Conservation (phyloP, 1,140 invertebrate genomes). For the Littorina saxatilis region DNA sequence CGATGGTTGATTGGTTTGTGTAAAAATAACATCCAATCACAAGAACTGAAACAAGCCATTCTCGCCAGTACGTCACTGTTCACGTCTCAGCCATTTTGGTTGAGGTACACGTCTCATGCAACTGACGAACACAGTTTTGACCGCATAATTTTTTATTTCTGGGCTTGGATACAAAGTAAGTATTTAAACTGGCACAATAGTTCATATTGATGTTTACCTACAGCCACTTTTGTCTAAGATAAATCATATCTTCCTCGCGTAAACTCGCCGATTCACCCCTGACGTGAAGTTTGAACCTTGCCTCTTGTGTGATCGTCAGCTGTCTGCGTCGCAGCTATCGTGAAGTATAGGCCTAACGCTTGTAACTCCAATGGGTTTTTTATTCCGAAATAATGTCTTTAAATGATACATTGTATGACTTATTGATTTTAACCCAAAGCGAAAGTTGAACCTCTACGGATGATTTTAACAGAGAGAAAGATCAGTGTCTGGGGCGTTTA, state of each 20-base stretch:
- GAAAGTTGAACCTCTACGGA: too few species aligned
- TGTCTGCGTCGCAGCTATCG: background rate
- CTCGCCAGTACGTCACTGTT: slow-evolving; percentile 36
- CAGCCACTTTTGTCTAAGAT: background rate
- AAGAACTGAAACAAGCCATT: background rate
- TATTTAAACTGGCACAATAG: background rate
- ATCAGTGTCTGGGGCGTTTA: too few species aligned
- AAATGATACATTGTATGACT: too few species aligned
- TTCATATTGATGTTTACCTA: too few species aligned
- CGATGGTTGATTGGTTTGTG: slow-evolving; percentile 11
- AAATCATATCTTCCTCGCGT: background rate
- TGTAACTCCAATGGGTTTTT: too few species aligned
- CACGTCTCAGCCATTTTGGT: slow-evolving; percentile 41
- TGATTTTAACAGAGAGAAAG: too few species aligned
- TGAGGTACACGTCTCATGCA: slow-evolving; percentile 39
- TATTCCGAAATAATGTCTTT: too few species aligned
- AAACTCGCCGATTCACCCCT: background rate
- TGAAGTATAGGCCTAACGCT: background rate
- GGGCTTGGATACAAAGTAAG: background rate
- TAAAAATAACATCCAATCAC: slow-evolving; percentile 30
- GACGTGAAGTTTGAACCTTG: background rate
- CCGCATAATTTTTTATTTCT: background rate
- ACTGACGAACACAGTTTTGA: background rate
- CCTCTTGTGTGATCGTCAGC: background rate
- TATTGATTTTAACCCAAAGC: too few species aligned